Evolutionary conservation across 1,140 invertebrate species (phyloP), one percentile per base, ranked within the genome.

Genomic region (Coenobita brevimanus): DNA sequence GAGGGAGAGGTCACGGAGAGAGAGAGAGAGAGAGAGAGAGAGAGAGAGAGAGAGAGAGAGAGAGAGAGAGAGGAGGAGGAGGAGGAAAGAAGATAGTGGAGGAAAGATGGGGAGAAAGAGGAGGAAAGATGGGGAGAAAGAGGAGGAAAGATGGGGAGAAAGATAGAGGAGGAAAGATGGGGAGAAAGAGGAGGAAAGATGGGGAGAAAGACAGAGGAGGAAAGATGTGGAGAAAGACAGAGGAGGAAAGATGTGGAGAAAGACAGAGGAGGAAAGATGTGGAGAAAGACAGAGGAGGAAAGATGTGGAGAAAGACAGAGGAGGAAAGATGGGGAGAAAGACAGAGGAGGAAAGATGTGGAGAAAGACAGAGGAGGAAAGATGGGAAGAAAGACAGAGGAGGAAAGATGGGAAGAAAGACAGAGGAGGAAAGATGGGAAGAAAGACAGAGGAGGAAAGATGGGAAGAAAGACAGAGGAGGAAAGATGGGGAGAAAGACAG

Each of bases 1-100:
- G n/a, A n/a, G n/a, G n/a, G n/a, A n/a, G n/a, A n/a, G n/a, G n/a
- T n/a, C n/a, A n/a, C n/a, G n/a, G n/a, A n/a, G n/a, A n/a, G n/a
- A n/a, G n/a, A n/a, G n/a, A n/a, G 33, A 78, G n/a, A 43, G 75
- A 43, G 43, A 78, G 36, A 43, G n/a, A 43, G 38, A 46, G 41
- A 3, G 30, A 43, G 75, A 80, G 41, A 46, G 6, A 73, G 69
- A 73, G 69, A 73, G 69, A 73, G 24, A 73, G 33, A 73, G 36
- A 21, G 17, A 15, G 17, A 17, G 36, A 3, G 24, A 36, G 36
- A 24, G 24, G 17, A n/a, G 1, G 30, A 17, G 17, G 33, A 4
- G 33, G 36, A 73, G 24, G 21, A 21, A 2, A 24, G 69, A 36
- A 17, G n/a, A 36, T 24, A 24, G 24, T 36, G 15, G 43, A 36